A percentile compares a stretch with the other conserved stretches of the same genome.
Evolutionary conservation across 2,888 invertebrate genomes (phyloP).

Genomic region (Cryptus viduatorius): DNA sequence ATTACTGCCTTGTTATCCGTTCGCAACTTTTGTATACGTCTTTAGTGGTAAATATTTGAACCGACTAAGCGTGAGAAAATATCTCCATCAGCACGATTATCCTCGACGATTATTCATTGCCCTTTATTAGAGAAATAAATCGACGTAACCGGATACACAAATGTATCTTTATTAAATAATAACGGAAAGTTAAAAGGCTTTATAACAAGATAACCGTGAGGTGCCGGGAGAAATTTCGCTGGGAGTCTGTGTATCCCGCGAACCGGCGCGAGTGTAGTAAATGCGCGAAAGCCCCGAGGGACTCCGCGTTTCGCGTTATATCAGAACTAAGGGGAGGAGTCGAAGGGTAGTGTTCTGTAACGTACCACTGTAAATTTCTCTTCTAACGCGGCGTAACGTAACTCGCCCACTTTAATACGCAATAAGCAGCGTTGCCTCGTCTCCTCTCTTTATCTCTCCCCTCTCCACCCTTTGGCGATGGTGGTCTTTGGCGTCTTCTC

Average conservation of each 20-base stretch:
- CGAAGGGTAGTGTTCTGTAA: constrained; percentile 29
- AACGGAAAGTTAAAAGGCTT: background rate
- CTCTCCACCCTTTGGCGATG: constrained; percentile 18
- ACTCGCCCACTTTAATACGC: constrained; percentile 78
- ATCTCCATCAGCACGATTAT: background rate
- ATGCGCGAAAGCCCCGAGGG: constrained; percentile 21
- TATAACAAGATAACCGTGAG: background rate
- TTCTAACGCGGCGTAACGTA: constrained; percentile 71
- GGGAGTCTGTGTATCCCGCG: background rate
- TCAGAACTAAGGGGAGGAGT: constrained; percentile 34
- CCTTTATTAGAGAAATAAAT: background rate
- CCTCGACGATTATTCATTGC: background rate
- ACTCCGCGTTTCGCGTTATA: constrained; percentile 37
- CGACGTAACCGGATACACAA: background rate
- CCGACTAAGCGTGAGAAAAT: background rate
- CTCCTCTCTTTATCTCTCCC: constrained; percentile 19
- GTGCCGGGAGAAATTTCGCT: background rate
- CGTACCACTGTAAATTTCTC: constrained; percentile 69
- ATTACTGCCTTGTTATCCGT: constrained; percentile 12
- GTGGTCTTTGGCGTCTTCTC: constrained; percentile 38
- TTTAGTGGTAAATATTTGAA: background rate
- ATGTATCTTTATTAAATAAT: background rate
- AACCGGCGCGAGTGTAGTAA: constrained; percentile 8
- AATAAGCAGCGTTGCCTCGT: constrained; percentile 71
- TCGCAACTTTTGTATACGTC: background rate